Evolutionary conservation across 2,888 invertebrate genomes (phyloP), one percentile per base, ranked within the genome.

Genomic region (Orchestes rusci): DNA sequence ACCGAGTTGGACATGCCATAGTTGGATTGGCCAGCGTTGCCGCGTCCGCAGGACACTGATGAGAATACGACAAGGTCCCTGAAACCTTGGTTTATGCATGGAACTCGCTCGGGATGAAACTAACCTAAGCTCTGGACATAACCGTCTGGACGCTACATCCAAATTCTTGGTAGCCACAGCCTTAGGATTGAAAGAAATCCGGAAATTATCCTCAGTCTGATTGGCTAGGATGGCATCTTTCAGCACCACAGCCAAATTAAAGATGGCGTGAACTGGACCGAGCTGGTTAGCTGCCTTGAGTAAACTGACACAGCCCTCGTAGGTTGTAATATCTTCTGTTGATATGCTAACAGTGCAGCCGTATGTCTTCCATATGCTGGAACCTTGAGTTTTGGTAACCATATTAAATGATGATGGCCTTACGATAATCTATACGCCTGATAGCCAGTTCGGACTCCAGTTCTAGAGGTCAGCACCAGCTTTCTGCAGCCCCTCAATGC

Each of bases 1-100:
- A 85, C 76, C 0, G 90, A 90, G 70, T 93, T 94, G 31, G 90
- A 83, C 73, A 86, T 82, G 16, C 90, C 93, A 64, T 93, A 94
- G 70, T 90, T 91, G 16, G 85, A 81, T 70, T 94, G 94, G 1
- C 92, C 93, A 3, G 84, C 82, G 67, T 94, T 93, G 55, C 94
- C 94, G 15, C 91, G 77, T n/a, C 93, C 93, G 63, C 92, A 91
- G 0, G 88, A 84, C 3, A 93, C 87, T 13, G 92, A 92, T 0
- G 93, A 94, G 70, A 93, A 95, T 16, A 88, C 80, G 1, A 94
- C 91, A 65, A 94, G 95, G 69, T 84, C 76, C 59, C 80, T 74
- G 15, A 38, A 34, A 5, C n/a, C n/a, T n/a, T n/a, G n/a, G n/a
- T n/a, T n/a, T n/a, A n/a, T n/a, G n/a, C n/a, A n/a, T n/a, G n/a